These are phyloP conservation scores for Calidris pugnax DNA, from an alignment of 2,113 vertebrate genomes.

Conservation along the genomic window DNA sequence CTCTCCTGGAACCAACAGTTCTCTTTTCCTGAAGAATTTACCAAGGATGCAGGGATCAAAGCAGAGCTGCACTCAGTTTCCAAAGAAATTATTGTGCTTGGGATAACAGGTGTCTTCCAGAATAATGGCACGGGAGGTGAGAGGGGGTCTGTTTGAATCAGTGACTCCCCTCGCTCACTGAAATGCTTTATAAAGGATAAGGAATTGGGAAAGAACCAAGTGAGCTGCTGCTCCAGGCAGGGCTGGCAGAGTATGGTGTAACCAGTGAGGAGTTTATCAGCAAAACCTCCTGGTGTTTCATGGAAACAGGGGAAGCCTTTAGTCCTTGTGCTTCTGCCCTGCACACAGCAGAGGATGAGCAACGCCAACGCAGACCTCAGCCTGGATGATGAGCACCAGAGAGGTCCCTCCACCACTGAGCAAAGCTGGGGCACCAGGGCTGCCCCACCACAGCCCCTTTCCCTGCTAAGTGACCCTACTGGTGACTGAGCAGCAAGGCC, in stretches of 20 bases:
- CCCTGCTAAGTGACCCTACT: not conserved
- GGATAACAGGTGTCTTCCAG: not conserved
- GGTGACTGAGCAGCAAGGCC: not conserved
- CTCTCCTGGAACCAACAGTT: not conserved
- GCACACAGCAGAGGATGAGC: not conserved
- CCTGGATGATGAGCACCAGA: not conserved
- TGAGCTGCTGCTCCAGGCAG: not conserved
- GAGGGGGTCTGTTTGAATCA: not conserved
- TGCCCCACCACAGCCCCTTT: not conserved
- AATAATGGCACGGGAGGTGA: not conserved
- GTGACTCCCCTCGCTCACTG: not conserved
- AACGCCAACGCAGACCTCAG: not conserved
- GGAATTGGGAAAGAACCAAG: not conserved
- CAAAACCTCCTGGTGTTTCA: not conserved
- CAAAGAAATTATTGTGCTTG: not conserved
- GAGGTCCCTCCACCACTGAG: not conserved
- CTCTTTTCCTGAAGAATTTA: not conserved
- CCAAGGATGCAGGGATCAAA: not conserved
- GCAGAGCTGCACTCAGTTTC: not conserved
- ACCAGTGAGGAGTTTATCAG: not conserved
- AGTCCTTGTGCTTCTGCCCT: not conserved
- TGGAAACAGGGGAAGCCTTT: not conserved
- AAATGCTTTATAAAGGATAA: not conserved
- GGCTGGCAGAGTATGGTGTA: not conserved
- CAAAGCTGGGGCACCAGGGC: not conserved